A percentile compares a stretch with the other conserved stretches of the same genome.
phyloP scores from a whole-genome alignment of 2,888 invertebrate genomes.

The Drosophila neoperkinsi region DNA sequence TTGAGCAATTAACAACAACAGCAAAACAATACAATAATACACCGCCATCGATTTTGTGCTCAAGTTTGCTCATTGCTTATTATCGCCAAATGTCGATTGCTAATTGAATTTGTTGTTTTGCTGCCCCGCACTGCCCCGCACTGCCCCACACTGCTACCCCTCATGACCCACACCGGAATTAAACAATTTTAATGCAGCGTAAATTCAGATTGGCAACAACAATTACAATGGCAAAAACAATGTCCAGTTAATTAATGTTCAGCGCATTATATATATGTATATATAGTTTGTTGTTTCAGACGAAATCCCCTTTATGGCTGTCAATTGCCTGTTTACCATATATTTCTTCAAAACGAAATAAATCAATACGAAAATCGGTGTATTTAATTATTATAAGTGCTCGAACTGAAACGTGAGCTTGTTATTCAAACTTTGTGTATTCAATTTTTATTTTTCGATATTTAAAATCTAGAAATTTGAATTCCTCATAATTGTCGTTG shows the following conservation, averaged over 20 bases:
- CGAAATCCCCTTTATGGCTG: slow-evolving; percentile 2
- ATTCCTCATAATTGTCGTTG: background rate
- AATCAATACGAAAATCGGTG: slow-evolving; percentile 16
- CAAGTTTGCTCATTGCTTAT: slow-evolving; percentile 61
- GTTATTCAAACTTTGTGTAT: background rate
- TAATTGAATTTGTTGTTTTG: slow-evolving; percentile 66
- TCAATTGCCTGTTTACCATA: background rate
- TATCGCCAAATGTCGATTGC: slow-evolving; percentile 65
- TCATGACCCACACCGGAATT: slow-evolving; percentile 25
- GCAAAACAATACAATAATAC: slow-evolving; percentile 9
- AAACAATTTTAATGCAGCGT: slow-evolving; percentile 58
- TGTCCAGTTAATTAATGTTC: slow-evolving; percentile 33
- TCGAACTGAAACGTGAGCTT: background rate
- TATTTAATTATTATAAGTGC: background rate
- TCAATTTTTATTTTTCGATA: background rate
- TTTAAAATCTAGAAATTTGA: background rate
- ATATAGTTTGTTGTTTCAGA: slow-evolving; percentile 13
- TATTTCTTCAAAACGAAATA: slow-evolving; percentile 12
- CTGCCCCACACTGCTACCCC: background rate
- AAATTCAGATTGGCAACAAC: slow-evolving; percentile 36
- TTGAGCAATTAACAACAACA: slow-evolving; percentile 69
- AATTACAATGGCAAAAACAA: slow-evolving; percentile 34
- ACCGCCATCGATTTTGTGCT: slow-evolving; percentile 45
- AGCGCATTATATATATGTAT: slow-evolving; percentile 6
- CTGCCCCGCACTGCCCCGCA: slow-evolving; percentile 10